Evolutionary conservation across 1,140 invertebrate genomes (phyloP).

Genomic region (Helicoverpa zea): DNA sequence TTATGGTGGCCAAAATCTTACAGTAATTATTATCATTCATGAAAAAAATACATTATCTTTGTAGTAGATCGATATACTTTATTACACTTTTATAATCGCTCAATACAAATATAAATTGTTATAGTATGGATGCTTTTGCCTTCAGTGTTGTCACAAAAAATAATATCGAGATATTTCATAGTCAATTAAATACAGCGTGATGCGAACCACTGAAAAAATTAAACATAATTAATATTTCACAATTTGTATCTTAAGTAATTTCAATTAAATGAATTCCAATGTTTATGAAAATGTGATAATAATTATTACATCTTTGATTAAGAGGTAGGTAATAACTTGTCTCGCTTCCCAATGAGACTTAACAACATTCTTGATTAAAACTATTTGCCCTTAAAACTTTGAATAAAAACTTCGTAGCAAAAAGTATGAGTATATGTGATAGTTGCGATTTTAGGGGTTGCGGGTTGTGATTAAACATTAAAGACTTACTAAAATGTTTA

Average conservation of each 20-base stretch:
- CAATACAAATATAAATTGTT: neutral
- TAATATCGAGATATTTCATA: constrained; percentile 5
- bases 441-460: no score
- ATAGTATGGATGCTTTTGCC: constrained; percentile 6
- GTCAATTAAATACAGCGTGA: constrained; percentile 19
- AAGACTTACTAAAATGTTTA: no score
- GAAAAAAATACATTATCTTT: neutral
- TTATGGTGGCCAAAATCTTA: constrained; percentile 27
- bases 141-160: constrained; percentile 4
- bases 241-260: constrained; percentile 33
- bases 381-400: neutral
- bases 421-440: neutral
- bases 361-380: neutral
- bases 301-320: constrained; percentile 33
- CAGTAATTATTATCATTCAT: neutral
- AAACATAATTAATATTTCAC: constrained; percentile 10
- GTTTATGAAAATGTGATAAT: constrained; percentile 46
- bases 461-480: no score
- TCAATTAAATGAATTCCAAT: constrained; percentile 33
- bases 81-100: neutral
- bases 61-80: neutral
- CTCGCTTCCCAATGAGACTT: constrained; percentile 24
- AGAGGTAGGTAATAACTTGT: neutral
- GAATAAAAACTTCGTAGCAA: neutral
- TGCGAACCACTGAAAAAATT: neutral